Percentiles rank a stretch among this genome's conserved stretches.
phyloP scores from a whole-genome alignment of 2,113 vertebrate genomes.

The Barnardius zonarius region DNA sequence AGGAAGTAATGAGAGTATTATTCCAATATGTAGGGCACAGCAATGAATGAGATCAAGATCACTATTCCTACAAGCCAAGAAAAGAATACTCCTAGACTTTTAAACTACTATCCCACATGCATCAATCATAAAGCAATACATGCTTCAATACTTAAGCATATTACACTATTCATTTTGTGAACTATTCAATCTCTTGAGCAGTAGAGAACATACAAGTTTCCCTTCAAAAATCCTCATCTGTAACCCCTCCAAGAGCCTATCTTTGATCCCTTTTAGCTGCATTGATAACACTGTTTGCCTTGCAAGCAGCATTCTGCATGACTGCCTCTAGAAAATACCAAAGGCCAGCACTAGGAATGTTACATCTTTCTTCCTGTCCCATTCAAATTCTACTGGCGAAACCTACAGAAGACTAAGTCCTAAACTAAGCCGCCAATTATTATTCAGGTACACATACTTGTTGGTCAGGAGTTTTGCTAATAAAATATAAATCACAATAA shows the following conservation, averaged over 20 bases:
- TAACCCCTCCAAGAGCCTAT: neutral
- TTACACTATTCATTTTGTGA: neutral
- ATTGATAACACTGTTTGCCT: neutral
- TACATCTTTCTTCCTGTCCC: neutral
- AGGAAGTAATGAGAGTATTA: neutral
- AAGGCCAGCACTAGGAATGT: neutral
- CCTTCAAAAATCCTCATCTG: neutral
- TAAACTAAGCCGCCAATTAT: neutral
- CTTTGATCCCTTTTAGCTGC: neutral
- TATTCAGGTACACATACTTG: neutral
- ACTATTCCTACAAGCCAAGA: neutral
- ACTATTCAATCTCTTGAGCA: neutral
- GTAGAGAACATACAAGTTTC: neutral
- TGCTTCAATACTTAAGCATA: neutral
- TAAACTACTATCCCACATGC: neutral
- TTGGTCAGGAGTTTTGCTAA: neutral
- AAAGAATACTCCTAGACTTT: neutral
- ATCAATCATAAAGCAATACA: neutral
- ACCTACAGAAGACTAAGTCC: neutral
- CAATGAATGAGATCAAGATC: neutral
- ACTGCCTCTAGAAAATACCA: neutral
- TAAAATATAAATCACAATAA: neutral
- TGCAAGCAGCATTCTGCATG: neutral
- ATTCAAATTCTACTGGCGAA: constrained; percentile 9
- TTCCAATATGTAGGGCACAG: neutral